phyloP scores from a whole-genome alignment of 2,797 vertebrate species.

The Ibycter americanus region DNA sequence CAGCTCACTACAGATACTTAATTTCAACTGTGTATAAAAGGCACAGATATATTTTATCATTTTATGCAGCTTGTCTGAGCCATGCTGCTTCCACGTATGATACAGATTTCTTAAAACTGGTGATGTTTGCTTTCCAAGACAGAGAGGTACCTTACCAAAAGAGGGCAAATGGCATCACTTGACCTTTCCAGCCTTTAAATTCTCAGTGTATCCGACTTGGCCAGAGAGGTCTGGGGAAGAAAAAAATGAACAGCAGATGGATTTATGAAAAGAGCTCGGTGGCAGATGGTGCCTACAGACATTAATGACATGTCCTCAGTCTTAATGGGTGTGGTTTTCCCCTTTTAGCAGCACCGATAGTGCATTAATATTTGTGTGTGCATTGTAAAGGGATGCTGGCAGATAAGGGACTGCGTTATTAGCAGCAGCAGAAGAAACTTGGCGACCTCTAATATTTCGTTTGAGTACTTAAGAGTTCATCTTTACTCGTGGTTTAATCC shows the following conservation, averaged over 20 bases:
- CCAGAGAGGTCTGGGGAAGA: neutral
- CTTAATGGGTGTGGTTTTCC: neutral
- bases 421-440: neutral
- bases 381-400: neutral
- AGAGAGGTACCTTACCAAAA: neutral
- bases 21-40: neutral
- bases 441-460: neutral
- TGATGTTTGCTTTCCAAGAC: neutral
- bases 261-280: neutral
- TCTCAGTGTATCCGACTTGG: neutral
- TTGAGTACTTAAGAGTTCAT: neutral
- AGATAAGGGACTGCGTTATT: neutral
- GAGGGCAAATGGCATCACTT: neutral
- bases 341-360: neutral
- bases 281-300: slow-evolving; percentile 58
- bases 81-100: neutral
- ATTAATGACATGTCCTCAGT: neutral
- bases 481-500: neutral
- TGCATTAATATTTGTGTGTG: neutral
- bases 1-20: neutral
- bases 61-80: neutral
- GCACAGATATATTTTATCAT: neutral
- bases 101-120: neutral
- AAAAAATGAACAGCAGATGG: slow-evolving; percentile 3
- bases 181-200: neutral